A percentile compares a stretch with the other conserved stretches of the same genome.
phyloP scores from a whole-genome alignment of 2,888 invertebrate genomes.

The Pollenia labialis region DNA sequence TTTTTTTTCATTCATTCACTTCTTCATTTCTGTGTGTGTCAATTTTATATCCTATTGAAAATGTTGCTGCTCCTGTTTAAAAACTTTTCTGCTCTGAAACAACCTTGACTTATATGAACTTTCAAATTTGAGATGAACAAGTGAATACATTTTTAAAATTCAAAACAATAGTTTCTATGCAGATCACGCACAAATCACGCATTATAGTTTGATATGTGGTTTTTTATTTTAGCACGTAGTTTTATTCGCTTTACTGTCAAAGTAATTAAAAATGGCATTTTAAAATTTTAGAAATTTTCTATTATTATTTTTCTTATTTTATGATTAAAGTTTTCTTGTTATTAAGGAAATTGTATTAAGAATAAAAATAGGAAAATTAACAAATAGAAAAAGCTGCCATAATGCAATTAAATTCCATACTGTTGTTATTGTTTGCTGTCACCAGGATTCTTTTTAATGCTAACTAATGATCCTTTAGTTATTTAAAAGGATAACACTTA shows the following conservation, averaged over 20 bases:
- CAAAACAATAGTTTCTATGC: constrained; percentile 13
- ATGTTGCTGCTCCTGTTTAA: constrained; percentile 9
- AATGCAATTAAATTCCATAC: not conserved
- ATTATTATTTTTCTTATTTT: too few species aligned
- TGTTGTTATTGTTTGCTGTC: not conserved
- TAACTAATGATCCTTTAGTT: constrained; percentile 31
- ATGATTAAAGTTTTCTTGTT: too few species aligned
- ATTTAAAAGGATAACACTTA: not conserved
- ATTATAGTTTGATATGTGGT: not conserved
- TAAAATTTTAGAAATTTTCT: not conserved
- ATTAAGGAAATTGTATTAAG: too few species aligned
- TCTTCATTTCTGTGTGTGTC: constrained; percentile 13
- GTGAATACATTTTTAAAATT: constrained; percentile 44
- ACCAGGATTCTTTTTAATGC: not conserved
- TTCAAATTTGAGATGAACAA: constrained; percentile 20
- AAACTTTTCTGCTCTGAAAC: constrained; percentile 7
- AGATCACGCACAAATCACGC: constrained; percentile 18
- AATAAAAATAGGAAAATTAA: too few species aligned
- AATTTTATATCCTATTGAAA: constrained; percentile 31
- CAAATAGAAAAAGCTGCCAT: not conserved
- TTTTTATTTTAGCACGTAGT: not conserved
- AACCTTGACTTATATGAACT: constrained; percentile 66
- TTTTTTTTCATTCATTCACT: not conserved
- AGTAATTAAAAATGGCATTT: not conserved
- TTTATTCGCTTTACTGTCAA: not conserved